Base-by-base conservation (phyloP, 2,797 vertebrate species). In the Silurus aristotelis region DNA sequence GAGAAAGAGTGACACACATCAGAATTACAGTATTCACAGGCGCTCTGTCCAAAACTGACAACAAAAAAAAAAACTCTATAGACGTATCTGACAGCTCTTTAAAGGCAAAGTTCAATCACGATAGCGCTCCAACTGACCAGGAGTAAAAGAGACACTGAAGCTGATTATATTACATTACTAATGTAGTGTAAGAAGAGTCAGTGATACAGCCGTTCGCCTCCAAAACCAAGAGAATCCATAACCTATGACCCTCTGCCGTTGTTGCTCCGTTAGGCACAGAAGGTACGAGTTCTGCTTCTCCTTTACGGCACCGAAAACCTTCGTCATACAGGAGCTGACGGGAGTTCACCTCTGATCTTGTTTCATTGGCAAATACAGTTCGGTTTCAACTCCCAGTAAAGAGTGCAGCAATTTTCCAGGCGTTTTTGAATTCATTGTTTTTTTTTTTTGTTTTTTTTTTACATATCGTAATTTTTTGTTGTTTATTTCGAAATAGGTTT, bases 401-500 rank as follows among this genome's bases (percentile, higher is more conserved):
- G 94, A 95, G 94, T 95, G 95, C 95, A 95, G 95, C 95, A 95
- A 94, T 94, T 95, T 94, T 93, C 93, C 95, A 95, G 95, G 95
- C 94, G 94, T 92, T 94, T 93, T 94, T 93, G 92, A 91, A 93
- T 90, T 87, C 56, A 88, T 56, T 71, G 84, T 85, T 67, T 81
- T 89, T 87, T 85, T 63, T 64, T 67, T 89, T 87, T 80, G 22
- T 55, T 92, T 90, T 93, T 91, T 93, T 91, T 93, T 90, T 68
- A 84, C 83, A 87, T 91, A 93, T 92, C 88, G 87, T 91, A 10
- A 52, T 83, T 85, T 87, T 71, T 89, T 92, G 93, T 92, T 94
- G 90, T 92, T 91, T 90, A 89, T 89, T 93, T 93, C 91, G 89
- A 89, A 93, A 94, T 92, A 92, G 89, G 80, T 92, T 94, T 93